Base-by-base conservation (phyloP, 30 jellyfish, hydroid and myxozoan genomes). In the Phacellophora camtschatica region DNA sequence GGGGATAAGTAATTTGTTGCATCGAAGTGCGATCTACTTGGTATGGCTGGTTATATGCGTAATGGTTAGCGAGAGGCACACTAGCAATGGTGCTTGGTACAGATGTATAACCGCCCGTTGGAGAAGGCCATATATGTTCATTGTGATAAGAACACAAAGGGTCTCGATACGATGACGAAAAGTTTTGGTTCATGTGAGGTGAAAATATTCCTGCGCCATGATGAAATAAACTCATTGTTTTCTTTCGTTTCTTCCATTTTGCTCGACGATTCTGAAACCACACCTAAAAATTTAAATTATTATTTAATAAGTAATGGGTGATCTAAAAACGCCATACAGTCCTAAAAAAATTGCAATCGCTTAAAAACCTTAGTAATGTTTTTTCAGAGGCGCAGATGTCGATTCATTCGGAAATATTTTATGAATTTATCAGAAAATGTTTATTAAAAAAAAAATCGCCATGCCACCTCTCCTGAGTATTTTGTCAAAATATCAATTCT, bases 221-320 rank as follows among this genome's bases (percentile, higher is more conserved):
- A 72, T 93, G 97, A 62, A 93, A 86, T 24, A 93, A 66, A 54
- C 84, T 93, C 95, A 86, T 87, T n/a, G 99, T 84, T 90, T 93
- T 93, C 97, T 86, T 93, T 5, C 99, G 69, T 64, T 93, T 93
- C 91, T 93, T 93, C 99, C 99, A 93, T 82, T 93, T 93, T 32
- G 99, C 99, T 46, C 99, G 91, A 9, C 99, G 96, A 62, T 93
- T 93, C 61, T 93, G 99, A 81, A 93, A 93, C 99, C 99, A 93
- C 24, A 93, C 99, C 99, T 92, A 34, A 30, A 74, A 75, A 3
- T 19, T 37, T 29, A 74, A 49, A 45, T 23, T 4, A 46, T 3
- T 3, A 42, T 27, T 46, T 2, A n/a, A n/a, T n/a, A n/a, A n/a
- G n/a, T n/a, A n/a, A n/a, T n/a, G n/a, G n/a, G n/a, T n/a, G n/a